phyloP scores from a whole-genome alignment of 2,797 vertebrate genomes.

The Girardinus metallicus region DNA sequence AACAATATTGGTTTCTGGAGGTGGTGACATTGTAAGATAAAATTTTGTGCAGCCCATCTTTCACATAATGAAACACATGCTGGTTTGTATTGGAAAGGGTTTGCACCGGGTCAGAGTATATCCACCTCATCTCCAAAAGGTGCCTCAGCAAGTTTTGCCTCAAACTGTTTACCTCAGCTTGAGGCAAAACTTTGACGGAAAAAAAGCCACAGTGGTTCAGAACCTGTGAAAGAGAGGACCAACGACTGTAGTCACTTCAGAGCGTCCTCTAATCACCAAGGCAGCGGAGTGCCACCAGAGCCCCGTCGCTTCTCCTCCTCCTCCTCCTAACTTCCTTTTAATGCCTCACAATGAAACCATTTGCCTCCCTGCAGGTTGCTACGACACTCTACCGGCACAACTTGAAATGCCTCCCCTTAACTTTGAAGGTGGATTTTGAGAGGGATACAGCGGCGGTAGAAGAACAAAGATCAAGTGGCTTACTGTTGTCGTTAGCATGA shows the following conservation, averaged over 20 bases:
- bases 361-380: constrained; percentile 77
- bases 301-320: constrained; percentile 42
- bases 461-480: constrained; percentile 26
- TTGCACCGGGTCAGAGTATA: constrained; percentile 29
- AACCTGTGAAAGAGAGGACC: constrained; percentile 36
- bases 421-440: constrained; percentile 67
- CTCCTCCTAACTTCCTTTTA: constrained; percentile 63
- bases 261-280: constrained; percentile 53
- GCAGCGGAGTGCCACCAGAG: constrained; percentile 39
- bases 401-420: constrained; percentile 67
- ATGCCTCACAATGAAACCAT: constrained; percentile 71
- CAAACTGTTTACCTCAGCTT: constrained; percentile 40
- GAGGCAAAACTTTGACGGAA: constrained; percentile 35
- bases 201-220: constrained; percentile 26
- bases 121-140: constrained; percentile 16
- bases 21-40: constrained; percentile 13
- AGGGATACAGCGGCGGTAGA: constrained; percentile 56
- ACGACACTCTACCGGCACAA: constrained; percentile 66
- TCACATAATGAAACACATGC: constrained; percentile 18
- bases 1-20: constrained; percentile 15
- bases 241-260: constrained; percentile 26
- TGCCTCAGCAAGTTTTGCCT: constrained; percentile 9
- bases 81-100: constrained; percentile 7
- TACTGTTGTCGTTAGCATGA: constrained; percentile 41
- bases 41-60: constrained; percentile 14